Percentiles rank a stretch among this genome's conserved stretches.
Evolutionary conservation across 2,113 vertebrate genomes (phyloP).

Genomic region (Ameiurus melas): DNA sequence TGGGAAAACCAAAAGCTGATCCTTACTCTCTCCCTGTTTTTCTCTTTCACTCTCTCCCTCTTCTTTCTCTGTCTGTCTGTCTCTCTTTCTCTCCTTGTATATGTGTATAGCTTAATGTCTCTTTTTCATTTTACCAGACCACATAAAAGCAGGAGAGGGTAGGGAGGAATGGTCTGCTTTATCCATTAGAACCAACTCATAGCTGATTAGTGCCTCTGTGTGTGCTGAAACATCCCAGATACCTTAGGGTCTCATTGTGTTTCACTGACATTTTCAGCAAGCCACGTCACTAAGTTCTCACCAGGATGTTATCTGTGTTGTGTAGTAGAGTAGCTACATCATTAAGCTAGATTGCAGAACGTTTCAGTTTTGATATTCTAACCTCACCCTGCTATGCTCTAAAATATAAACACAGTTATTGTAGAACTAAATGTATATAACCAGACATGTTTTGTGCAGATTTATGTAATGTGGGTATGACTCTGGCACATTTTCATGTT

Average conservation of each 20-base stretch:
- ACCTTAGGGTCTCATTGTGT: conserved; percentile 9
- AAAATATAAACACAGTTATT: conserved; percentile 19
- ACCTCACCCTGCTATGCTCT: not conserved
- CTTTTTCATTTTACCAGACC: conserved; percentile 61
- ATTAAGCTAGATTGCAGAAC: not conserved
- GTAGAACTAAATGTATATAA: conserved; percentile 13
- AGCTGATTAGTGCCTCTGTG: conserved; percentile 34
- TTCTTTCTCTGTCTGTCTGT: not conserved
- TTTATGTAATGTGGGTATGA: conserved; percentile 40
- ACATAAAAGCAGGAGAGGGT: conserved; percentile 64
- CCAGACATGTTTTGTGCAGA: conserved; percentile 28
- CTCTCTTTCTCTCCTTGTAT: not conserved
- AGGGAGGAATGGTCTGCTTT: conserved; percentile 59
- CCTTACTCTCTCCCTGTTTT: not conserved
- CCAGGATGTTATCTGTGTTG: not conserved
- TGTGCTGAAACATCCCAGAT: conserved; percentile 35
- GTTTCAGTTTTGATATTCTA: not conserved
- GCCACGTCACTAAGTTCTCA: conserved; percentile 16
- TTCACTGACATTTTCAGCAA: conserved; percentile 25
- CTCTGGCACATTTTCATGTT: conserved; percentile 46
- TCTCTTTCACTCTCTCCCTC: conserved; percentile 8
- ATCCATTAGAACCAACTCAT: conserved; percentile 58
- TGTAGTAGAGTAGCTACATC: not conserved
- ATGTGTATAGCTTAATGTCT: conserved; percentile 49
- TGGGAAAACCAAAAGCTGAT: conserved; percentile 36